phyloP scores from a whole-genome alignment of 2,888 invertebrate genomes.

The Callyntrura guangdongensis region DNA sequence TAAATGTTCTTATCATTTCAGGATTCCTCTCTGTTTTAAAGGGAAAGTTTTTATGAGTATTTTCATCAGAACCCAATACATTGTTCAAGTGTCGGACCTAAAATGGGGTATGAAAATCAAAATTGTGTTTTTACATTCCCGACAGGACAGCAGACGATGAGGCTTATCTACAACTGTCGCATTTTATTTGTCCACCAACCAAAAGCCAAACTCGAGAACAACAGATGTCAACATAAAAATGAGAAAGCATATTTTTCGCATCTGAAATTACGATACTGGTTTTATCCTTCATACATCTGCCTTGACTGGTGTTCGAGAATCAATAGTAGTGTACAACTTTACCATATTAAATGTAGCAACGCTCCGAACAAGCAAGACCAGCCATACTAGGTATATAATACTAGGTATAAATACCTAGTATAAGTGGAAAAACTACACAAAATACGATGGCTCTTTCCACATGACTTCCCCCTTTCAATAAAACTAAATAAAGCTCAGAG shows the following conservation, averaged over 20 bases:
- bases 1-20: no score
- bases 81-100: not conserved
- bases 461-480: constrained; percentile 22
- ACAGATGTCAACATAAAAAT: constrained; percentile 44
- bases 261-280: constrained; percentile 2
- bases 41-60: no score
- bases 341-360: no score
- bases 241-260: constrained; percentile 17
- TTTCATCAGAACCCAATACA: not conserved
- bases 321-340: no score
- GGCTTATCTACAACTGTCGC: no score
- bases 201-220: constrained; percentile 18
- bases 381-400: no score
- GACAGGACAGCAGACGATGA: not conserved
- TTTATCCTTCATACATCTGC: not conserved
- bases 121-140: constrained; percentile 2
- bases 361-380: no score
- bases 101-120: no score
- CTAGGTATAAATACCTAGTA: not conserved
- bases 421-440: not conserved
- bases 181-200: not conserved
- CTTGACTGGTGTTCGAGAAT: no score
- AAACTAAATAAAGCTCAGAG: constrained; percentile 18
- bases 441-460: constrained; percentile 26
- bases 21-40: no score